A percentile compares a stretch with the other conserved stretches of the same genome.
These are phyloP conservation scores for Lepidocolaptes lacrymiger DNA, from an alignment of 2,797 vertebrate species.

Conservation along the genomic window DNA sequence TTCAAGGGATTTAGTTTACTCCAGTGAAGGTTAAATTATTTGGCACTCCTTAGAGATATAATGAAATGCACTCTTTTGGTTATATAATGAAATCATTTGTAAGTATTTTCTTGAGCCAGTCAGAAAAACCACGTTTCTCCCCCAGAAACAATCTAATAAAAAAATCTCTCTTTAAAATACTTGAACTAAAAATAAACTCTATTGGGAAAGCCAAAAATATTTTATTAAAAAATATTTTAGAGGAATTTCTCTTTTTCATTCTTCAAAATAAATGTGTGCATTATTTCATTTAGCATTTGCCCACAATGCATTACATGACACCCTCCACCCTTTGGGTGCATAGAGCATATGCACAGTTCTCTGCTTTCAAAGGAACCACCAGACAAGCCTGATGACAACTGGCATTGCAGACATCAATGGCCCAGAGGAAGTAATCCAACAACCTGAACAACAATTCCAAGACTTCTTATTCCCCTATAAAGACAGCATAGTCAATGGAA, in stretches of 20 bases:
- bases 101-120: neutral
- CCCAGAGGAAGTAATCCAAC: neutral
- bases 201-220: neutral
- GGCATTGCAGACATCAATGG: neutral
- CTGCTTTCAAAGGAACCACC: neutral
- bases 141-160: neutral
- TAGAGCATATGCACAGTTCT: neutral
- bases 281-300: neutral
- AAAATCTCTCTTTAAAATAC: neutral
- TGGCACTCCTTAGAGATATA: neutral
- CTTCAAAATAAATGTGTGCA: neutral
- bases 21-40: neutral
- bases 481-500: neutral
- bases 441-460: neutral
- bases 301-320: rapidly evolving
- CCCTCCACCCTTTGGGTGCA: neutral
- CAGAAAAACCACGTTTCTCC: neutral
- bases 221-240: neutral
- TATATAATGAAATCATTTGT: neutral
- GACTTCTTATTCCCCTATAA: neutral
- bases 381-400: neutral
- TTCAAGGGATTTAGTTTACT: neutral
- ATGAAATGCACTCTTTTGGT: neutral
- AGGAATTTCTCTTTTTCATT: neutral
- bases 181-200: neutral